Evolutionary conservation across 2,113 vertebrate genomes (phyloP), one percentile per base, ranked within the genome.

Genomic region (Otocyon megalotis): DNA sequence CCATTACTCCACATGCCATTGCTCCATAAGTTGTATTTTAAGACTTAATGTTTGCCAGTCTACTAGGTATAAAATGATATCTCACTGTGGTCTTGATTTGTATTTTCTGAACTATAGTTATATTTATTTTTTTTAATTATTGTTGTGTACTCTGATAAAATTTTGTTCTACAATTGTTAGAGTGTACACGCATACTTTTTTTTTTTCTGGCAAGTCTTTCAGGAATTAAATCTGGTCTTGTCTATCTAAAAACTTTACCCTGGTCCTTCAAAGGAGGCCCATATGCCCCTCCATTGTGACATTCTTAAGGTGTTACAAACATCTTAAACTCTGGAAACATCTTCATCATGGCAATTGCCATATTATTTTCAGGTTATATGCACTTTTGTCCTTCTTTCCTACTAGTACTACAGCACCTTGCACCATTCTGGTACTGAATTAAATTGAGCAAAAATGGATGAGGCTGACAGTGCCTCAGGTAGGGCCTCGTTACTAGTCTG

Each of bases 21-120:
- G 22, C 37, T 77, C 9, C 24, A 20, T 48, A 90, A 56, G 28
- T 90, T 94, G 2, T 63, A 62, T 58, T 72, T 10, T 89, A 20
- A 94, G n/a, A 90, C 76, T 37, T 63, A 90, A 32, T 62, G 32
- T 96, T 94, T 74, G 6, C 53, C 83, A 54, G 2, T 82, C 26
- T 87, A 2, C 88, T 83, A 14, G 76, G 13, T 74, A 56, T 87
- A 94, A 96, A 88, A 85, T 74, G 26, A 19, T 69, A 74, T 7
- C 8, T 83, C 17, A 62, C 15, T 79, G 14, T 94, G 22, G 35
- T 72, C 10, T 96, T 50, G 9, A 94, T 90, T 93, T 90, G 9
- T 6, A 53, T 83, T 93, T 97, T 90, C 56, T 93, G 37, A 79
- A 62, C 81, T 87, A 37, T 32, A 87, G 63, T 74, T 37, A 80